Evolutionary conservation across 2,888 invertebrate genomes (phyloP), one percentile per base, ranked within the genome.

Genomic region (Apomyelois bistriatella): DNA sequence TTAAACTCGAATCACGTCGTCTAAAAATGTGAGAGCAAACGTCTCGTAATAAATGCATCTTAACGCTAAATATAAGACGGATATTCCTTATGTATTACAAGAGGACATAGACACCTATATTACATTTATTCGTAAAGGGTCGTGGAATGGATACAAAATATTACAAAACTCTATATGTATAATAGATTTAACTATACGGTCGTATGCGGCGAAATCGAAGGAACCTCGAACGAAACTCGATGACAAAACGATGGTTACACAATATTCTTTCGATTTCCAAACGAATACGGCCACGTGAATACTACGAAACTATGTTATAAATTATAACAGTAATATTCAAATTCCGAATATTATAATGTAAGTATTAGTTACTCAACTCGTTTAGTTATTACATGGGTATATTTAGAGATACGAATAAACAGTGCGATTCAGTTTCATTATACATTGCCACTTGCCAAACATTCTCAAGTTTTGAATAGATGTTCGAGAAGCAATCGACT

Each of bases 131-230:
- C 66, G 61, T 79, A 82, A 62, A 78, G 73, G 76, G 74, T 68
- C 62, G 74, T 85, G 85, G 88, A 89, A 89, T 89, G 88, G 79
- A 84, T 89, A 87, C 75, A 89, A 88, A 88, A 87, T 77, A 79
- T 87, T 87, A 86, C 79, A 88, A 88, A 84, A 85, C 64, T 71
- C 66, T 70, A 70, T 72, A 59, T 61, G 58, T 53, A 42, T 32
- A 32, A 58, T 58, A 56, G 40, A 54, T 54, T 57, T 60, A 57
- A 57, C 59, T 57, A 58, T 57, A 43, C 55, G 54, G 57, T 55
- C 58, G 58, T 49, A 53, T 42, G 54, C 54, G 43, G 52, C 17
- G 38, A 54, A 57, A 53, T 40, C 28, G 30, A 15, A 50, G 7
- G 46, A 54, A 54, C 13, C 37, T 48, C 35, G 28, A 38, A 49